Evolutionary conservation across 2,113 vertebrate genomes (phyloP), one percentile per base, ranked within the genome.

Genomic region (Sinosuthora webbiana): DNA sequence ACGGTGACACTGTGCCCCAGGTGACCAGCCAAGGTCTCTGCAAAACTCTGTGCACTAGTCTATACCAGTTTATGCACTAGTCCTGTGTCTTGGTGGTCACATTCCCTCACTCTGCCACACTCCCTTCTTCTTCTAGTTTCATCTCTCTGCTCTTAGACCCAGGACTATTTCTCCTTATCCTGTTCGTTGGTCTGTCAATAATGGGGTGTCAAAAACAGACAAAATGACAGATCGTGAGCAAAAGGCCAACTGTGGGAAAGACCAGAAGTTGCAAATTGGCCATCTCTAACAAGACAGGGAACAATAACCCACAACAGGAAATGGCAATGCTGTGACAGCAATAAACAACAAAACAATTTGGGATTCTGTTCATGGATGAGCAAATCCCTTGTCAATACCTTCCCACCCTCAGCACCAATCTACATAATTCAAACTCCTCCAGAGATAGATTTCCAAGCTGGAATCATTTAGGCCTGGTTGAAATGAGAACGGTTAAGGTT

Each of bases 71-170:
- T 41, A 18, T 28, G 12, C 71, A 53, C 1, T 0, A 3, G 24
- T 57, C 33, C 25, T 73, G 28, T 1, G 1, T 57, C 25, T 6
- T 47, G 55, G 9, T 60, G 24, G 18, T 68, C 18, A 15, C 0
- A 0, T n/a, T 35, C 18, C 50, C 60, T 47, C 27, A 20, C n/a
- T 71, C 15, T 63, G 50, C 59, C 67, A 17, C 0, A 0, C 22
- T 82, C n/a, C 15, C 27, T 63, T 39, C 69, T 75, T 44, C 31
- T 73, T 91, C 56, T 25, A 71, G 22, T 19, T 24, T 35, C 30
- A 30, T 23, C 41, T 37, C n/a, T 78, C 41, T 9, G 3, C 57
- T 56, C 42, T 53, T 55, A 81, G 27, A 15, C 19, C 27, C 44
- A 73, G 55, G 37, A 65, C 37, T 47, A 33, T 39, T 84, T 20